Base-by-base conservation (phyloP, 2,113 vertebrate species). In the Pagrus major region DNA sequence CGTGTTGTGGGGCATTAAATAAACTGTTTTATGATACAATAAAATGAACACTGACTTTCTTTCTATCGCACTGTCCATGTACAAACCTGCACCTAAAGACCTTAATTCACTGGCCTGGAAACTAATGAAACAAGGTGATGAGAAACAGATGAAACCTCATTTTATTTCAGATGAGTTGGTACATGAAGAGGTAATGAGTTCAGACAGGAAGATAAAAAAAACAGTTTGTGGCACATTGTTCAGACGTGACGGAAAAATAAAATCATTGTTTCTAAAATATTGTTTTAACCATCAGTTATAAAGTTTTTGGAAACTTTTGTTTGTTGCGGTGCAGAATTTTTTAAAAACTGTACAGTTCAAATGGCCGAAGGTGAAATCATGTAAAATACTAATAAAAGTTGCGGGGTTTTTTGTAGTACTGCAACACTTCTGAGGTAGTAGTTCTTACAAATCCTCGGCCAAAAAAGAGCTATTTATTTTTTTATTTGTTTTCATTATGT, bases 21-120 rank as follows among this genome's bases (percentile, higher is more conserved):
- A 66, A 84, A 64, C 31, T 11, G 16, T 71, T 87, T 79, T 86
- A 16, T 86, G 79, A 66, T 54, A 77, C 86, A 70, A 70, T 16
- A 0, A 29, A 44, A 7, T 56, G 21, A n/a, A 9, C 14, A 1
- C 18, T 12, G 9, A n/a, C 16, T 72, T 39, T 25, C 9, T 52
- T 54, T n/a, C 60, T 44, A 41, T 3, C 6, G 25, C n/a, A 31
- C 9, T 46, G 25, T 42, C 15, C 3, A 18, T 33, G 25, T 14
- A 23, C 42, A 59, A 6, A 59, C 12, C 18, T 25, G 27, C 1
- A 39, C 15, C 15, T 39, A 21, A 33, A 9, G 21, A 33, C 1
- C 15, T 10, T 0, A 16, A 44, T 44, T 16, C 9, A 18, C 12
- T 68, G 31, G 7, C 9, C 54, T 60, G 11, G 12, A 27, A 46